These are phyloP conservation scores for Cryptops parisi DNA, from an alignment of 2,888 invertebrate genomes.

Conservation along the genomic window DNA sequence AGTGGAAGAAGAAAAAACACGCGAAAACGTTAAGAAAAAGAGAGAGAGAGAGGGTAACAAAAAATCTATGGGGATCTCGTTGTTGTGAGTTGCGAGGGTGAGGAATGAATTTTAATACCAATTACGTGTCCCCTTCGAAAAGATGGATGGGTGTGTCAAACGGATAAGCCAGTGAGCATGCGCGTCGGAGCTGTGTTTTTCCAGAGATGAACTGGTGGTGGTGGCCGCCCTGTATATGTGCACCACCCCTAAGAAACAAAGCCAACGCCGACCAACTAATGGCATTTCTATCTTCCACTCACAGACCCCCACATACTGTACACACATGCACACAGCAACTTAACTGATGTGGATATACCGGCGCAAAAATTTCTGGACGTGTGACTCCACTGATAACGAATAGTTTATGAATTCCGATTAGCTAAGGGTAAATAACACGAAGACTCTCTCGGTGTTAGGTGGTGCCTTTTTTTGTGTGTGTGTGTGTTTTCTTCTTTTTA, in stretches of 20 bases:
- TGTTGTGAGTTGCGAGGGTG: conserved; percentile 1
- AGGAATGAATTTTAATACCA: conserved; percentile 14
- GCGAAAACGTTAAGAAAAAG: neutral
- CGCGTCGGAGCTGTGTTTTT: conserved; percentile 10
- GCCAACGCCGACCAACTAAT: conserved; percentile 2
- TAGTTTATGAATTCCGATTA: conserved; percentile 13
- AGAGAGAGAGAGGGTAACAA: neutral
- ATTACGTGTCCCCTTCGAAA: conserved; percentile 13
- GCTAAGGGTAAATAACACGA: no score
- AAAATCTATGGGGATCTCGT: conserved; percentile 8
- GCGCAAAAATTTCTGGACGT: conserved; percentile 8
- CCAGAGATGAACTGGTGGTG: conserved; percentile 3
- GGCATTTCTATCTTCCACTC: conserved; percentile 12
- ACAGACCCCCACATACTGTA: conserved; percentile 6
- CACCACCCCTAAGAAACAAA: neutral
- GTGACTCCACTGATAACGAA: conserved; percentile 11
- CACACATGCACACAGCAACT: no score
- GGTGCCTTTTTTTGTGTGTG: no score
- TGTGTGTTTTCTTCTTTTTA: no score
- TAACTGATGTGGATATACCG: conserved; percentile 2
- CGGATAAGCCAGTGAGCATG: conserved; percentile 13
- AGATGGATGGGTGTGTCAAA: conserved; percentile 13
- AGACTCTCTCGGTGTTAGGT: no score
- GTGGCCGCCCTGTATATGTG: no score
- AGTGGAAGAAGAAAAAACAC: neutral